These are phyloP conservation scores for Callipepla squamata DNA, from an alignment of 2,113 vertebrate species.

Conservation along the genomic window DNA sequence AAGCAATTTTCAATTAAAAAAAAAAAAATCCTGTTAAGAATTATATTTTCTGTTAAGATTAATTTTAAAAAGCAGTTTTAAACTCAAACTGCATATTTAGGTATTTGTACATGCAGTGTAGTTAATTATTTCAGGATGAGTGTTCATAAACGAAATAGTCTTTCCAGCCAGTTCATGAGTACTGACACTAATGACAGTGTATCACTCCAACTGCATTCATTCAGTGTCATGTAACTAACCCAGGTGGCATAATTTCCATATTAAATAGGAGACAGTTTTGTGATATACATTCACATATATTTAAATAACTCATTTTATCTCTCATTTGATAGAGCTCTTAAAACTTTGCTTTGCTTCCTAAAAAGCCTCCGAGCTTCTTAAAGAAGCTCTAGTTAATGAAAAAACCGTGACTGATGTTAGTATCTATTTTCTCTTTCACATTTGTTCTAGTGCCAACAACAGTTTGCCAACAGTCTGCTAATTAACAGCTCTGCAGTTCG, in stretches of 20 bases:
- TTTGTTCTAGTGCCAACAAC: neutral
- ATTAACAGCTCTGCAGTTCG: neutral
- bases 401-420: neutral
- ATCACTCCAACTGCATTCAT: neutral
- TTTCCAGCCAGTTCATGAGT: neutral
- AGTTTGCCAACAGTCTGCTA: neutral
- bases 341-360: neutral
- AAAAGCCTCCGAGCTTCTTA: neutral
- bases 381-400: neutral
- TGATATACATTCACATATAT: neutral
- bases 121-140: neutral
- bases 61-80: neutral
- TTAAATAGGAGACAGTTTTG: neutral
- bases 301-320: neutral
- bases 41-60: neutral
- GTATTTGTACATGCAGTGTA: neutral
- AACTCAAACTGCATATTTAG: neutral
- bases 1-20: neutral
- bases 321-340: neutral
- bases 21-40: neutral
- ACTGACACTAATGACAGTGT: neutral
- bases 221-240: neutral
- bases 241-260: neutral
- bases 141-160: neutral
- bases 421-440: neutral